A percentile compares a stretch with the other conserved stretches of the same genome.
phyloP scores from a whole-genome alignment of 2,113 vertebrate species.

The Mellivora capensis region DNA sequence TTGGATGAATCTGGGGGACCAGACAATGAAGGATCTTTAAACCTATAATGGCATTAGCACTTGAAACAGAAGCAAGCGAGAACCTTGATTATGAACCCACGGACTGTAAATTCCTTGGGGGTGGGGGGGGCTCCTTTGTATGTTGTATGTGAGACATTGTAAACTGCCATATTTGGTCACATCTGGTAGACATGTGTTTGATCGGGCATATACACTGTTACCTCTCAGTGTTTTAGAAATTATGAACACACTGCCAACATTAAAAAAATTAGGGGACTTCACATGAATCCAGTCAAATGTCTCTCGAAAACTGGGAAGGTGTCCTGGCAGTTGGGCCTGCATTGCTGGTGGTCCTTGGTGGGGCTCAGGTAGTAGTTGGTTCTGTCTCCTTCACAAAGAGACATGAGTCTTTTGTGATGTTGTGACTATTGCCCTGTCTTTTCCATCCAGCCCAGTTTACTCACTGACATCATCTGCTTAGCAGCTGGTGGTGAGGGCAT shows the following conservation, averaged over 20 bases:
- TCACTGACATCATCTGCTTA: background rate
- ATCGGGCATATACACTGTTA: background rate
- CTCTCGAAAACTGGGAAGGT: background rate
- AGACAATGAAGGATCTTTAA: background rate
- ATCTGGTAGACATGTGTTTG: background rate
- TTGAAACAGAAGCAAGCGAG: background rate
- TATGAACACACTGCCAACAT: background rate
- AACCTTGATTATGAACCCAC: background rate
- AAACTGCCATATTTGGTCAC: background rate
- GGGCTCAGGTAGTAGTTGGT: background rate
- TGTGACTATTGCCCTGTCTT: background rate
- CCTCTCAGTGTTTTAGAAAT: background rate
- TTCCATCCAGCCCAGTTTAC: background rate
- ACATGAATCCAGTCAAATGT: background rate
- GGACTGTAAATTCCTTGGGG: background rate
- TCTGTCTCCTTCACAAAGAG: background rate
- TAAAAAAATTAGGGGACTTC: background rate
- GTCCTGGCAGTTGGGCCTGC: background rate
- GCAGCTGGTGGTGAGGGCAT: background rate
- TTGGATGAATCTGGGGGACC: background rate
- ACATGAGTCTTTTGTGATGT: background rate
- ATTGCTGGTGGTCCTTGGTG: background rate
- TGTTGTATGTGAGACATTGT: background rate
- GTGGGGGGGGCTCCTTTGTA: background rate
- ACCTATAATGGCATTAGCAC: background rate